These are phyloP conservation scores for Epistrophe grossulariae DNA, from an alignment of 2,888 invertebrate species.

Conservation along the genomic window DNA sequence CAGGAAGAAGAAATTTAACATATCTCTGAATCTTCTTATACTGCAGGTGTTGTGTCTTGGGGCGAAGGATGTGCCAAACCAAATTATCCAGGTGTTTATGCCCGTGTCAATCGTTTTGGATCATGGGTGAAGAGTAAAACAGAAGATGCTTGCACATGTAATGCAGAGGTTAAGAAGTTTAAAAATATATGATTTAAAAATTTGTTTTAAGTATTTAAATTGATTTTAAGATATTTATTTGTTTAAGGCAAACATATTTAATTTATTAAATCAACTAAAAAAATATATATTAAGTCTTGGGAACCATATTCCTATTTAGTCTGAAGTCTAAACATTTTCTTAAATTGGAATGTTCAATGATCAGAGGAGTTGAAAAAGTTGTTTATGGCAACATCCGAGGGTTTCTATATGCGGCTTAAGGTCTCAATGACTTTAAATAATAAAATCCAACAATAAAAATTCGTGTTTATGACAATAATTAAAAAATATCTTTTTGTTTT, in stretches of 20 bases:
- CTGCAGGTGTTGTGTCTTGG: constrained; percentile 89
- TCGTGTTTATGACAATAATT: no score
- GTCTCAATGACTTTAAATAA: no score
- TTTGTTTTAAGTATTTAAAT: no score
- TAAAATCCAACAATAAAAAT: no score
- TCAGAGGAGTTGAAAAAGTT: no score
- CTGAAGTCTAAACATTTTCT: no score
- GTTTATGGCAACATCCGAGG: no score
- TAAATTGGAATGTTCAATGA: no score
- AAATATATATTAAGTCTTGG: no score
- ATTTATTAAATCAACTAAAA: background rate
- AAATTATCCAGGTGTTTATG: constrained; percentile 92
- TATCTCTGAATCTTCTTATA: constrained; percentile 78
- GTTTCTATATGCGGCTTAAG: no score
- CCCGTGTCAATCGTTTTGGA: constrained; percentile 90
- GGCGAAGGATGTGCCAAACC: constrained; percentile 84
- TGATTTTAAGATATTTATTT: constrained; percentile 10
- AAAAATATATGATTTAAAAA: background rate
- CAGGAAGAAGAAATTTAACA: background rate
- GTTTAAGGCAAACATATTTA: background rate
- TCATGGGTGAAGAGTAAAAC: constrained; percentile 89
- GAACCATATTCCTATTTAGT: no score
- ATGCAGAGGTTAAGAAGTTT: constrained; percentile 81
- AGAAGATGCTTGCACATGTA: constrained; percentile 88
- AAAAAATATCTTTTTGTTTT: background rate